Evolutionary conservation across 2,797 vertebrate genomes (phyloP), one percentile per base, ranked within the genome.

Genomic region (Pangasius krempfi): DNA sequence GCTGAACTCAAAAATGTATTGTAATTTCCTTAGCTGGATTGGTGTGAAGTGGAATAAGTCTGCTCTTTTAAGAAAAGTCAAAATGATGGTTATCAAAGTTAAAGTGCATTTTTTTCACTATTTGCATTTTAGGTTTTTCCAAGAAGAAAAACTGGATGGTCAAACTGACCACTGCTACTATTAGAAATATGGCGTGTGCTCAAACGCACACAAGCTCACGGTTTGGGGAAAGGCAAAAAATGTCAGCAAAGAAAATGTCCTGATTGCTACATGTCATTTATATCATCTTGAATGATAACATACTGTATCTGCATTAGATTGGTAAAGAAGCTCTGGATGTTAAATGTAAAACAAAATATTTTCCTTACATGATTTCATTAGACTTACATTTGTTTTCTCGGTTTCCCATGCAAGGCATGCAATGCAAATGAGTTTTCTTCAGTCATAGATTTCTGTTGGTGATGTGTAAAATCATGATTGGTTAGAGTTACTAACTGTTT

Each of bases 351-450:
- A 96, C 95, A 95, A 93, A 79, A 93, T 94, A 92, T 90, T 94
- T 95, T 94, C 93, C 89, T 96, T 94, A 95, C 95, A 95, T 92
- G 93, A 95, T 95, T 95, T 97, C 92, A 93, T 93, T 95, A 97
- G 96, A 98, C 94, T 97, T 97, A 96, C 96, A 96, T 96, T 89
- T 30, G 66, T 95, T 93, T 93, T 94, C 93, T 91, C 95, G 95
- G 96, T 95, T 96, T 95, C 94, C 97, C 97, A 98, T 99, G 97
- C 98, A 98, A 96, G 95, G 97, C 98, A 99, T 99, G 97, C 98
- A 97, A 96, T 96, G 96, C 97, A 96, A 94, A 97, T 91, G 94
- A 92, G 89, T 84, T 88, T 91, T 92, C 88, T 93, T 91, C 93
- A 94, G 91, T 94, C 94, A 93, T 93, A 92, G 92, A 93, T 95